Evolutionary conservation across 1,140 invertebrate species (phyloP).

Genomic region (Hesperophylax magnus): DNA sequence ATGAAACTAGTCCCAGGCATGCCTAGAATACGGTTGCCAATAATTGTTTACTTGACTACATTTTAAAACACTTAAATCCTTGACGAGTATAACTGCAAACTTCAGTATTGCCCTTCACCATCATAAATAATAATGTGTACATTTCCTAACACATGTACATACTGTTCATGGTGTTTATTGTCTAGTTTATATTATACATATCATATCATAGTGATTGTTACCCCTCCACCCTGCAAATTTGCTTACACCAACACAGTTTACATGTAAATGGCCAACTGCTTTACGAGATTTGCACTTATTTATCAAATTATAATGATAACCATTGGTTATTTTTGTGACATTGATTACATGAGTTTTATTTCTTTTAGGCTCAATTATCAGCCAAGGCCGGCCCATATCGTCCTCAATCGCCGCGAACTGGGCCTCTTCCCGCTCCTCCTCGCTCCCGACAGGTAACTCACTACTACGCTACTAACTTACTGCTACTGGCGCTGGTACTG

Average conservation of each 20-base stretch:
- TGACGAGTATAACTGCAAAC: too few species aligned
- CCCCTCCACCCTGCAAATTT: background rate
- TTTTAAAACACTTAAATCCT: too few species aligned
- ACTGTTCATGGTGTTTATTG: too few species aligned
- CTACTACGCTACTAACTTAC: too few species aligned
- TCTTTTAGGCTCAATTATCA: slow-evolving; percentile 75
- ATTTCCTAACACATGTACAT: too few species aligned
- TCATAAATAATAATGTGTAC: too few species aligned
- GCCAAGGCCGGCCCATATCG: slow-evolving; percentile 76
- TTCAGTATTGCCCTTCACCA: too few species aligned
- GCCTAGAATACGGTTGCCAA: background rate
- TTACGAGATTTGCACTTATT: slow-evolving; percentile 2
- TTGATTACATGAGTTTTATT: background rate
- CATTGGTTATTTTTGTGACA: too few species aligned
- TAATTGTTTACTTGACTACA: background rate
- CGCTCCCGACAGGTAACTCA: slow-evolving; percentile 65
- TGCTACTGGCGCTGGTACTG: too few species aligned
- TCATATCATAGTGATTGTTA: too few species aligned
- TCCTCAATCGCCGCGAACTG: slow-evolving; percentile 74
- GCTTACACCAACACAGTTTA: background rate
- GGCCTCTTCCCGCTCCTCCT: slow-evolving; percentile 69
- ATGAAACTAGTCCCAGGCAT: background rate
- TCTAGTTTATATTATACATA: too few species aligned
- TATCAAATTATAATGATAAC: background rate
- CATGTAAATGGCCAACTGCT: slow-evolving; percentile 10